Conservation (phyloP, 2,888 invertebrate genomes). For the Aethes cnicana region DNA sequence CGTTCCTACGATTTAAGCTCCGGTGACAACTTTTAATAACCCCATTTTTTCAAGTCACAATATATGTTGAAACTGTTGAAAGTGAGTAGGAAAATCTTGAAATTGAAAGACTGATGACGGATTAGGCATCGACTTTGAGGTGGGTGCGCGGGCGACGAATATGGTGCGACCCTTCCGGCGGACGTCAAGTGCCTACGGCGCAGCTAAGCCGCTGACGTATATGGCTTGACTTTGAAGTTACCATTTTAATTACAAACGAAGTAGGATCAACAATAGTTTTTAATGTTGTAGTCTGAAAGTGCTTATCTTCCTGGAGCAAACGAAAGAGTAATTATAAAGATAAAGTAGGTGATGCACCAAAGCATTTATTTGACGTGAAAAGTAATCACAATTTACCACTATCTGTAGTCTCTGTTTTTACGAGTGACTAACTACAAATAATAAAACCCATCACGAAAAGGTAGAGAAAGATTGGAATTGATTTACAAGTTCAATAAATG, state of each 20-base stretch:
- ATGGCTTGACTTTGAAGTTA: conserved; percentile 30
- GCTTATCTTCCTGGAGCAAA: no score
- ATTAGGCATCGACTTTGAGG: conserved; percentile 56
- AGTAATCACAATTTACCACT: no score
- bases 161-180: conserved; percentile 65
- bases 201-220: conserved; percentile 34
- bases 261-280: not conserved
- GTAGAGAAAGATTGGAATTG: conserved; percentile 19
- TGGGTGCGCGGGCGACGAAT: conserved; percentile 46
- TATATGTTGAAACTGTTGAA: conserved; percentile 44
- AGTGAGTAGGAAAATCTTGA: conserved; percentile 47
- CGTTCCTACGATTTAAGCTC: conserved; percentile 42
- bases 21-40: conserved; percentile 43
- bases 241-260: not conserved
- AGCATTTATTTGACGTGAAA: no score
- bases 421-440: no score
- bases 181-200: conserved; percentile 40
- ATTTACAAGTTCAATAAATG: conserved; percentile 35
- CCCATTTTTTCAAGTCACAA: conserved; percentile 34
- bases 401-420: no score
- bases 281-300: no score
- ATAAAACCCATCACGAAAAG: no score
- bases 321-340: not conserved
- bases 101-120: conserved; percentile 51
- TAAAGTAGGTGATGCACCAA: no score